A percentile compares a stretch with the other conserved stretches of the same genome.
Evolutionary conservation across 2,797 vertebrate genomes (phyloP).

Genomic region (Euphonia xanthogaster): DNA sequence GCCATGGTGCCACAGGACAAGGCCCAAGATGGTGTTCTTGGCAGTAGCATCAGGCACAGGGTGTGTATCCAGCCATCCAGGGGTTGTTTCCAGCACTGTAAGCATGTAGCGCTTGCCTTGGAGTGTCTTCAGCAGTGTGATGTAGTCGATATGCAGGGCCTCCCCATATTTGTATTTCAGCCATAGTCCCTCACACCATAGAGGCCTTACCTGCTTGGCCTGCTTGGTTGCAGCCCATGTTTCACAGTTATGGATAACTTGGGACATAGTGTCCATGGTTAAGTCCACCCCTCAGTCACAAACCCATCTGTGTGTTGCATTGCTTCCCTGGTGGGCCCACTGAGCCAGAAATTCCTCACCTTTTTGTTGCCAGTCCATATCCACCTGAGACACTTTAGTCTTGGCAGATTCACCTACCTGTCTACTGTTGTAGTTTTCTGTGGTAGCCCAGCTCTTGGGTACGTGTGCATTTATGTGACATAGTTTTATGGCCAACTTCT

Average conservation of each 20-base stretch:
- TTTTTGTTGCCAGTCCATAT: neutral
- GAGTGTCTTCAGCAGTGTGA: neutral
- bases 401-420: no score
- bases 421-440: neutral
- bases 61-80: neutral
- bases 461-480: fast-evolving
- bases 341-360: neutral
- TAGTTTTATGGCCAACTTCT: neutral
- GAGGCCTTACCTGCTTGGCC: neutral
- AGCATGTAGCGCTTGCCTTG: neutral
- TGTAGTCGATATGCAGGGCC: fast-evolving
- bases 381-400: neutral
- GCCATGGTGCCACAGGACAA: neutral
- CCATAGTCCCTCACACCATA: fast-evolving
- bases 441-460: neutral
- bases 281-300: fast-evolving
- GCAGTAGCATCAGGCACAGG: fast-evolving
- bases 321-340: neutral
- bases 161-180: neutral
- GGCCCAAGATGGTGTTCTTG: neutral
- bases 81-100: neutral
- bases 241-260: neutral
- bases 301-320: neutral
- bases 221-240: fast-evolving
- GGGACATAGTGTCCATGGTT: neutral